Base-by-base conservation (phyloP, 2,113 vertebrate genomes). In the Paramormyrops kingsleyae region DNA sequence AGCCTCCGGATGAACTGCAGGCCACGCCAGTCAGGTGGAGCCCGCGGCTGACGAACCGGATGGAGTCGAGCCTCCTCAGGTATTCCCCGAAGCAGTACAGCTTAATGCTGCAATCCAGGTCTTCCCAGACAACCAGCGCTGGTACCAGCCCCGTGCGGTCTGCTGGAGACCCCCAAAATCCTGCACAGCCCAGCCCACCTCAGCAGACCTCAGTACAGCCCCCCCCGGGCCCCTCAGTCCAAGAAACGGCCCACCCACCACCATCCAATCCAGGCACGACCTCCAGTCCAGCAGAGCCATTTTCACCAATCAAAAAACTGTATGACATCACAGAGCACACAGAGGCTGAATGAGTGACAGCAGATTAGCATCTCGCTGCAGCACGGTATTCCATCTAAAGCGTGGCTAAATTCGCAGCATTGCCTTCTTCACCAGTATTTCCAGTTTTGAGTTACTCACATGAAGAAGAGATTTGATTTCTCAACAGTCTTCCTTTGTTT, bases 291-390 rank as follows among this genome's bases (percentile, higher is more conserved):
- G 83, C 93, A 59, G 94, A 92, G 90, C 94, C 94, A 3, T 97
- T 97, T 92, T 96, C 97, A 0, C 98, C 98, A 0, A 99, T 98
- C 92, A 97, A 97, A 90, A 97, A 96, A 91, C 97, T 99, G 86
- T 91, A 98, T 96, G 97, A 99, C 91, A 94, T 96, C 0, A 96
- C 95, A 62, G 90, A 94, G 10, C 94, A 93, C 21, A 92, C 92
- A 44, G 93, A 96, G 2, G 89, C 87, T 19, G 84, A 31, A 77
- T 87, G 27, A 89, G 44, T 59, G 10, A 47, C 27, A 39, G 27
- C 7, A 21, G 31, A 19, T 80, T 2, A 10, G 4, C 52, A n/a
- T 89, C 39, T 88, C 12, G 8, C 49, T n/a, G 1, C 59, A 42
- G 42, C 53, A n/a, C 50, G 17, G n/a, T 27, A 66, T 42, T 27